Conservation (phyloP, 1,140 invertebrate species). For the Aleiodes sp. region DNA sequence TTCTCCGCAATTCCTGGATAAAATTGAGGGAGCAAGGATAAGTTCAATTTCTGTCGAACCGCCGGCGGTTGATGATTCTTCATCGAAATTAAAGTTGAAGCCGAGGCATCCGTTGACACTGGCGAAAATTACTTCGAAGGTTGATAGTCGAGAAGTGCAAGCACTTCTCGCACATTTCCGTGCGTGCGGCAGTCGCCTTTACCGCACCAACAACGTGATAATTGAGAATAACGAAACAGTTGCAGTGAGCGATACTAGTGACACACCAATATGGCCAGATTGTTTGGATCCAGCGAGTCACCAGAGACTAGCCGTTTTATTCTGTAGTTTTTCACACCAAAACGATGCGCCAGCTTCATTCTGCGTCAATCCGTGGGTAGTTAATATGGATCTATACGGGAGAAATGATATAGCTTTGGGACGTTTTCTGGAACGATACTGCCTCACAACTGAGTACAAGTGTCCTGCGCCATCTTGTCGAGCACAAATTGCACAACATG, state of each 20-base stretch:
- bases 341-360: slow-evolving; percentile 81
- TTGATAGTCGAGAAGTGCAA: slow-evolving; percentile 73
- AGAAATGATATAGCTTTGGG: slow-evolving; percentile 94
- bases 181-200: slow-evolving; percentile 81
- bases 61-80: slow-evolving; percentile 29
- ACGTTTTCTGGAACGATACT: slow-evolving; percentile 92
- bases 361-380: slow-evolving; percentile 89
- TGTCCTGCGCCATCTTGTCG: slow-evolving; percentile 85
- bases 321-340: slow-evolving; percentile 89
- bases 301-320: slow-evolving; percentile 88
- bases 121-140: slow-evolving; percentile 73
- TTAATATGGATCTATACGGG: slow-evolving; percentile 95
- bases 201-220: slow-evolving; percentile 56
- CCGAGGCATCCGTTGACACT: slow-evolving; percentile 78
- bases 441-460: slow-evolving; percentile 83
- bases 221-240: slow-evolving; percentile 39
- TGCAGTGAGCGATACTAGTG: slow-evolving; percentile 45
- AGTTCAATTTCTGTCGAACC: slow-evolving; percentile 22
- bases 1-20: slow-evolving; percentile 69
- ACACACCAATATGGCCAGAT: slow-evolving; percentile 68
- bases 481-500: slow-evolving; percentile 88
- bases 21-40: slow-evolving; percentile 47
- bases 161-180: slow-evolving; percentile 84
- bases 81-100: slow-evolving; percentile 46
- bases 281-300: slow-evolving; percentile 88